phyloP scores from a whole-genome alignment of 2,888 invertebrate genomes.

The Ashinkailepas kermadecensis region DNA sequence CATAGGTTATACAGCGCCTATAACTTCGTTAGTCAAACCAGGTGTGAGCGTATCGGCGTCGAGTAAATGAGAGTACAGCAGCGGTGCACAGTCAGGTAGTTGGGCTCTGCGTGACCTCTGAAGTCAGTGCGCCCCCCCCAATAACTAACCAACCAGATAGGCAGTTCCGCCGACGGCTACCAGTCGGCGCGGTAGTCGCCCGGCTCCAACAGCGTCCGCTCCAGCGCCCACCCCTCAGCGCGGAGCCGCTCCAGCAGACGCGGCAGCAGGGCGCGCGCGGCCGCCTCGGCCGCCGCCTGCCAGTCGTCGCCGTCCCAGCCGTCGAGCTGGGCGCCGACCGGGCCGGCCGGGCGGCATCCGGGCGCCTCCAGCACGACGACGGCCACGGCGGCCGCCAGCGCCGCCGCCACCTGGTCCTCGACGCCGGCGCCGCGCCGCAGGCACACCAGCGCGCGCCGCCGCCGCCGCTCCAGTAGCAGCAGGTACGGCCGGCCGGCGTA shows the following conservation, averaged over 20 bases:
- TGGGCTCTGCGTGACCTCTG: too few species aligned
- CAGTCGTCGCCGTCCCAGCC: background rate
- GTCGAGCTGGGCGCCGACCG: background rate
- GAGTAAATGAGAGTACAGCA: too few species aligned
- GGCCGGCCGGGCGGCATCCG: background rate
- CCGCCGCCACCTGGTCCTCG: background rate
- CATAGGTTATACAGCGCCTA: too few species aligned
- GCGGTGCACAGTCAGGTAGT: too few species aligned
- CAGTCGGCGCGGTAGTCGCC: background rate
- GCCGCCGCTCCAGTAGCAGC: background rate
- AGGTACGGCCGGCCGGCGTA: conserved; percentile 8
- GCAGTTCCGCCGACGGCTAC: background rate
- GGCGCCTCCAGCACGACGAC: background rate
- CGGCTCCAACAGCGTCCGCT: background rate
- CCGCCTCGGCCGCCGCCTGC: background rate
- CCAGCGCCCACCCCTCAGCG: background rate
- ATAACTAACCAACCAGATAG: too few species aligned
- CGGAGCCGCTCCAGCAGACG: background rate
- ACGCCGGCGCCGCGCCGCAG: background rate
- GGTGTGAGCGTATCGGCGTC: too few species aligned
- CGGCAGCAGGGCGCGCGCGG: background rate
- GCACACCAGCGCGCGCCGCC: background rate
- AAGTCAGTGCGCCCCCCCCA: too few species aligned
- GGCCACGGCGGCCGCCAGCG: background rate
- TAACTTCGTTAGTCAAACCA: too few species aligned